Evolutionary conservation across 2,797 vertebrate species (phyloP).

Genomic region (Euphonia xanthogaster): DNA sequence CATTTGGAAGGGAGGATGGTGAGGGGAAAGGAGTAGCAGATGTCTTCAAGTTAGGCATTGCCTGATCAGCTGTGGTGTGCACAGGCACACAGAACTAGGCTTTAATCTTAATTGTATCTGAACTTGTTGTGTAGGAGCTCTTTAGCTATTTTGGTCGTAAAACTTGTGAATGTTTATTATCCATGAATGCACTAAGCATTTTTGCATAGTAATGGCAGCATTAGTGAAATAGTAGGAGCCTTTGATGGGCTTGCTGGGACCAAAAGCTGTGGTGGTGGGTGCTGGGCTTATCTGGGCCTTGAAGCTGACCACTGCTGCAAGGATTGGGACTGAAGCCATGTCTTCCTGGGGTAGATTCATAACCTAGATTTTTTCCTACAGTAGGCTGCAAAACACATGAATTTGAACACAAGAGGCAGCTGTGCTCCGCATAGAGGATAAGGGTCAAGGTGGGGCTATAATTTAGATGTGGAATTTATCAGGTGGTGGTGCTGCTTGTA

Average conservation of each 20-base stretch:
- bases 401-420: background rate
- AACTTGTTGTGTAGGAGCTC: background rate
- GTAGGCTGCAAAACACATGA: background rate
- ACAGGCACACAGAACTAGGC: rapidly evolving
- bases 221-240: background rate
- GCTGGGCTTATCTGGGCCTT: background rate
- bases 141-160: background rate
- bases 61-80: background rate
- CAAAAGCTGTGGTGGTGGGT: rapidly evolving
- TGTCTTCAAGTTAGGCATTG: background rate
- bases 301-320: background rate
- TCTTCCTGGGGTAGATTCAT: background rate
- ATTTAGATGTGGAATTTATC: background rate
- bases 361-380: background rate
- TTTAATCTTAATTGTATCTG: background rate
- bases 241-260: background rate
- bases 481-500: rapidly evolving
- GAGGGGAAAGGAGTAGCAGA: background rate
- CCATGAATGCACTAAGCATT: background rate
- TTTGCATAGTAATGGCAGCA: background rate
- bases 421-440: background rate
- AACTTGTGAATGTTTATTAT: background rate
- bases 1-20: background rate
- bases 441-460: background rate
- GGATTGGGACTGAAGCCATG: background rate